Percentiles rank a stretch among this genome's conserved stretches.
phyloP scores from a whole-genome alignment of 2,113 vertebrate genomes.

The Scomber scombrus region DNA sequence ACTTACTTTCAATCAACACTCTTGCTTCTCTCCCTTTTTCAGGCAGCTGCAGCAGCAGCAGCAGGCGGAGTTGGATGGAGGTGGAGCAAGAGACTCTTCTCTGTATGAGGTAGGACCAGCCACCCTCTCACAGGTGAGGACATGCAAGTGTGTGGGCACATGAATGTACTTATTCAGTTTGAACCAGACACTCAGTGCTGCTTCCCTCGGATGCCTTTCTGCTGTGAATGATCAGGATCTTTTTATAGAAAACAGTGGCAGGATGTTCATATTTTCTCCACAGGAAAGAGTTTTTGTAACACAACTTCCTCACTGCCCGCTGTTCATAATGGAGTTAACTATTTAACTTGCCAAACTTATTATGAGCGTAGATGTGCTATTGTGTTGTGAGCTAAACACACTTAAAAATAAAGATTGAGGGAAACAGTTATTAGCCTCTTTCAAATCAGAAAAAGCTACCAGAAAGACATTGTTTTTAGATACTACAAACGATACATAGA shows the following conservation, averaged over 20 bases:
- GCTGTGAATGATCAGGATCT: not conserved
- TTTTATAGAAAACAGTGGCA: constrained; percentile 33
- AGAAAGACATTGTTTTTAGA: no score
- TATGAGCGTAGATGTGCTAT: no score
- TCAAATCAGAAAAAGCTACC: no score
- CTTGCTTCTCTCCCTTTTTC: constrained; percentile 24
- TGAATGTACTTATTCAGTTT: constrained; percentile 6
- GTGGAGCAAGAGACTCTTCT: constrained; percentile 85
- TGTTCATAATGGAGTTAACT: no score
- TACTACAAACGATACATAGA: no score
- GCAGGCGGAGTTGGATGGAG: constrained; percentile 90
- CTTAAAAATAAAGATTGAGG: no score
- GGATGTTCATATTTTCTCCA: constrained; percentile 35
- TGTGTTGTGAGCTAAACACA: no score
- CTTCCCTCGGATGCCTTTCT: not conserved
- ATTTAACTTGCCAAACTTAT: no score
- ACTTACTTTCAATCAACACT: not conserved
- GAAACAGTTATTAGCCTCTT: no score
- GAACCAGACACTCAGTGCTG: not conserved
- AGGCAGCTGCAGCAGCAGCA: constrained; percentile 90
- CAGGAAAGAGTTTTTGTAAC: constrained; percentile 16
- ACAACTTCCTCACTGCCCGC: constrained; percentile 10
- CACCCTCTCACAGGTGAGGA: constrained; percentile 78
- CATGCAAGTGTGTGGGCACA: not conserved
- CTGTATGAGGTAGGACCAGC: constrained; percentile 84